These are phyloP conservation scores for Rutilus rutilus DNA, from an alignment of 2,113 vertebrate species.

Conservation along the genomic window DNA sequence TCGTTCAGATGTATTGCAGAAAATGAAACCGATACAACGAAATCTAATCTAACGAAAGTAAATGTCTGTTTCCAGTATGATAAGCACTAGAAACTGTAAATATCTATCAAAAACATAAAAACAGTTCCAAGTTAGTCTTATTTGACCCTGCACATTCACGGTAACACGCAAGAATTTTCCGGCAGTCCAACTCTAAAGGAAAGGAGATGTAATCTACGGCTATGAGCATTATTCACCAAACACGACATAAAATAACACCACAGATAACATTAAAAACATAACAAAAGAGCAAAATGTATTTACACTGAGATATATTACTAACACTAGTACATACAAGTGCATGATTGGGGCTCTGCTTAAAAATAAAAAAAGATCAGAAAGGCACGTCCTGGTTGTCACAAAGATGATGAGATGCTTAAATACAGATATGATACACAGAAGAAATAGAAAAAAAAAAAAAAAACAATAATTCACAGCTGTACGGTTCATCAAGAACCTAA, in stretches of 20 bases:
- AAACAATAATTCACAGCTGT: constrained; percentile 71
- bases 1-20: neutral
- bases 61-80: neutral
- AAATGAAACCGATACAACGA: neutral
- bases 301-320: constrained; percentile 63
- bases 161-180: neutral
- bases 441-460: neutral
- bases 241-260: constrained; percentile 36
- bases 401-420: constrained; percentile 64
- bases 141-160: neutral
- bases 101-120: neutral
- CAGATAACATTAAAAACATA: constrained; percentile 63
- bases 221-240: neutral
- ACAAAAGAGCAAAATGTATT: constrained; percentile 52
- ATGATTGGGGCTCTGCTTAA: constrained; percentile 68
- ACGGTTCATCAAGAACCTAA: constrained; percentile 7
- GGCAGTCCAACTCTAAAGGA: neutral
- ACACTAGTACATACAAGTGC: constrained; percentile 74
- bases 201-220: neutral
- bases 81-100: neutral
- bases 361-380: constrained; percentile 51
- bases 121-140: neutral
- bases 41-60: neutral
- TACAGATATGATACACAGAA: constrained; percentile 52
- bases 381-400: constrained; percentile 41